Percentiles rank a stretch among this genome's conserved stretches.
Evolutionary conservation across 2,797 vertebrate genomes (phyloP).

Genomic region (Trachurus trachurus): DNA sequence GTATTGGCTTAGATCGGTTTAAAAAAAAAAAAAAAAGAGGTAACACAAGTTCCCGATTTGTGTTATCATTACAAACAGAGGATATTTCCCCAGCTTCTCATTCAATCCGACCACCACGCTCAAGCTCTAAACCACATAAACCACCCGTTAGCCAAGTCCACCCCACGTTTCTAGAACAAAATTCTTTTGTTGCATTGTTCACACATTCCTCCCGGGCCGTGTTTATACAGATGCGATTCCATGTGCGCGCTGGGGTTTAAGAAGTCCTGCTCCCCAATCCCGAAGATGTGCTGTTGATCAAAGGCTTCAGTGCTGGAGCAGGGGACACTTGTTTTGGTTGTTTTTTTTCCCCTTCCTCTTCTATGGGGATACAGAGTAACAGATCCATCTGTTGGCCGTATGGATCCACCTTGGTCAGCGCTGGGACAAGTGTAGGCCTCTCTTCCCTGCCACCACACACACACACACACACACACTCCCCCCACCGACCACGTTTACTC

Average conservation of each 20-base stretch:
- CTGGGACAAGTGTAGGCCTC: constrained; percentile 82
- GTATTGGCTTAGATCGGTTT: constrained; percentile 45
- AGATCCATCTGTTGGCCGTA: constrained; percentile 96
- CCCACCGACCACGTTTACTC: constrained; percentile 83
- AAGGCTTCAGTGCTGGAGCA: constrained; percentile 91
- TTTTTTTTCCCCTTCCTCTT: constrained; percentile 63
- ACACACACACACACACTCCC: constrained; percentile 19
- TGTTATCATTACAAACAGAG: constrained; percentile 82
- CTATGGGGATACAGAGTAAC: constrained; percentile 88
- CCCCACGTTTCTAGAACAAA: constrained; percentile 79
- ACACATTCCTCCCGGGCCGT: constrained; percentile 91
- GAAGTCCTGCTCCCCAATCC: constrained; percentile 84
- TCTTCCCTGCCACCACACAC: constrained; percentile 69
- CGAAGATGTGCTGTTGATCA: constrained; percentile 93
- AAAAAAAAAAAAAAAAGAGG: constrained; percentile 41
- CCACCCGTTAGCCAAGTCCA: constrained; percentile 73
- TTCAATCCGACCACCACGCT: constrained; percentile 75
- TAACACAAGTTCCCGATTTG: constrained; percentile 59
- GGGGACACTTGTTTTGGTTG: constrained; percentile 92
- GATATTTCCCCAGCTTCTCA: constrained; percentile 76
- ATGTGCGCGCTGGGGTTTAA: constrained; percentile 87
- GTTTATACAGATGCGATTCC: constrained; percentile 99
- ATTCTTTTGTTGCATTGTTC: constrained; percentile 92
- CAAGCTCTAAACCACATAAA: constrained; percentile 79
- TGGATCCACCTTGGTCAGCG: constrained; percentile 88